Base-by-base conservation (phyloP, 1,140 invertebrate species). In the Halictus rubicundus region DNA sequence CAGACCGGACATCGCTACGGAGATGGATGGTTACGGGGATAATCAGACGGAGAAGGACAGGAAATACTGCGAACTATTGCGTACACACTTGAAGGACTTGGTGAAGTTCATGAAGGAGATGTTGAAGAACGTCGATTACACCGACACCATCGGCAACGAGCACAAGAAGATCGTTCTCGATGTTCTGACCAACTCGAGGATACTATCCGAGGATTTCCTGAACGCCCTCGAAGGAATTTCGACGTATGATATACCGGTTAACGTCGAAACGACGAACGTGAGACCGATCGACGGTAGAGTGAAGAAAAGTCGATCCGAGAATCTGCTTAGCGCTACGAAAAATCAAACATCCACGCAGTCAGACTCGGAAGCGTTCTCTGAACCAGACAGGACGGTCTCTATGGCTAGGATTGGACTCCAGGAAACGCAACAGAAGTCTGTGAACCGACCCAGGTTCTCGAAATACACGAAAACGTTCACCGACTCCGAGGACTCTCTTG, bases 301-400 rank as follows among this genome's bases (percentile, higher is more conserved):
- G 32, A 63, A 86, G 21, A 80, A 78, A 21, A 89, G 84, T 69
- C 83, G 87, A 4, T 90, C 90, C 0, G 91, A 91, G 27, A 90
- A 91, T 52, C 65, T 87, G 32, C n/a, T 88, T 8, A 81, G 86
- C 5, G 23, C 73, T 3, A 32, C 68, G 5, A 89, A 78, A 46
- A 88, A 78, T 74, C 90, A 86, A 23, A 81, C 83, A 0, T 92
- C 88, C 90, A 94, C 78, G 91, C 95, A 91, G 42, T 96, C 96
- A 1, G 96, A 97, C 88, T 96, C 96, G 0, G 97, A 98, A 87
- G 95, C 96, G 25, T 97, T 97, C 95, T 97, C 96, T 0, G 97
- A 97, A 89, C 97, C 97, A 0, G 97, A 98, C 87, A 94, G 96
- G 76, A 95, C 94, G 73, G 96, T 97, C 0, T 97, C 96, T 0